Evolutionary conservation across 2,888 invertebrate species (phyloP).

Genomic region (Caenorhabditis wallacei): DNA sequence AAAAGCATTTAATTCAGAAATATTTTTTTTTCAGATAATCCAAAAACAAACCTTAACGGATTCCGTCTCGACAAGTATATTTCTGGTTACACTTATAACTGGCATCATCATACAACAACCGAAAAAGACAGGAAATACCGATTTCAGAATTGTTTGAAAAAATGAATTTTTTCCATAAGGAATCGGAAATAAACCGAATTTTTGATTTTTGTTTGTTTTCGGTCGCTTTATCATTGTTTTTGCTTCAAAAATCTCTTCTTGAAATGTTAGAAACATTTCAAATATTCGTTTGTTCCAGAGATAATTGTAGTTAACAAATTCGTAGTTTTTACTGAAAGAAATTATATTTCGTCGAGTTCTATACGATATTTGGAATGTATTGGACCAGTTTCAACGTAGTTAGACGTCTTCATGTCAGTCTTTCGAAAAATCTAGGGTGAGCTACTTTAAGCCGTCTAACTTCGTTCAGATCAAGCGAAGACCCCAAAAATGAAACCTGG

Average conservation of each 20-base stretch:
- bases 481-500: too few species aligned
- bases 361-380: too few species aligned
- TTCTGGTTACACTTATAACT: constrained; percentile 19
- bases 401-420: too few species aligned
- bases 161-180: neutral
- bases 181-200: neutral
- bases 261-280: neutral
- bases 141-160: neutral
- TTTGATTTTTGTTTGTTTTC: too few species aligned
- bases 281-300: constrained; percentile 28
- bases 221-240: too few species aligned
- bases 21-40: too few species aligned
- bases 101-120: constrained; percentile 36
- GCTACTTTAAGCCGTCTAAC: too few species aligned
- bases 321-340: constrained; percentile 8
- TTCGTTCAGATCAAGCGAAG: too few species aligned
- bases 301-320: constrained; percentile 28
- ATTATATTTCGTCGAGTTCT: too few species aligned
- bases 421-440: too few species aligned
- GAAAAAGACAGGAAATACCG: constrained; percentile 12
- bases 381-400: too few species aligned
- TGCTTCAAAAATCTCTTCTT: too few species aligned
- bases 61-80: constrained; percentile 22
- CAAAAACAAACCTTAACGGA: constrained; percentile 10
- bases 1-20: constrained; percentile 1